These are phyloP conservation scores for Acipenser ruthenus DNA, from an alignment of 2,797 vertebrate species.

Conservation along the genomic window DNA sequence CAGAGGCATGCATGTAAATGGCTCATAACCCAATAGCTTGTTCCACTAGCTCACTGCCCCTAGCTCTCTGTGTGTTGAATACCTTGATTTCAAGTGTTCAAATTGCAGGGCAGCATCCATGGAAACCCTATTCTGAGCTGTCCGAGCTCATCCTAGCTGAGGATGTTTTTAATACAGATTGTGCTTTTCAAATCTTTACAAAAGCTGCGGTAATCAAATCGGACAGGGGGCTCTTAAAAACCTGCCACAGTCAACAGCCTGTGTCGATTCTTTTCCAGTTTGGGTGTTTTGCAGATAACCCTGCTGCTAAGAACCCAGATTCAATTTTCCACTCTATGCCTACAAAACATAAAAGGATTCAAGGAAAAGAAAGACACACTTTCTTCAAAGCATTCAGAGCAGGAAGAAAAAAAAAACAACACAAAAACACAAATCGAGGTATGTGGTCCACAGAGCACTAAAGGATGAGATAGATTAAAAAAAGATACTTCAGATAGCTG, in stretches of 20 bases:
- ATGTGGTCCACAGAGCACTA: slow-evolving; percentile 22
- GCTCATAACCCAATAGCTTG: slow-evolving; percentile 47
- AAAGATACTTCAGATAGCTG: slow-evolving; percentile 30
- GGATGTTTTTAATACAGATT: slow-evolving; percentile 64
- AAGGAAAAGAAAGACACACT: slow-evolving; percentile 18
- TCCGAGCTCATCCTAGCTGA: slow-evolving; percentile 48
- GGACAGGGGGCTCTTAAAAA: slow-evolving; percentile 31
- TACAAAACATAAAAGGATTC: slow-evolving; percentile 35
- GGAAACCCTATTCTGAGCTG: slow-evolving; percentile 67
- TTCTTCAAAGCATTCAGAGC: slow-evolving; percentile 22
- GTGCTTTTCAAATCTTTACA: slow-evolving; percentile 56
- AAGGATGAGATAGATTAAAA: slow-evolving; percentile 32
- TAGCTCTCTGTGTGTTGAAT: slow-evolving; percentile 32
- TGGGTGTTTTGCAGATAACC: slow-evolving; percentile 37
- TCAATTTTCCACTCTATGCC: slow-evolving; percentile 34
- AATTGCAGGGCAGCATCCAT: slow-evolving; percentile 63
- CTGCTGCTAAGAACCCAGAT: slow-evolving; percentile 37
- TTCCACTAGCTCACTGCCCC: slow-evolving; percentile 36
- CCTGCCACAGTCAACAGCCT: slow-evolving; percentile 32
- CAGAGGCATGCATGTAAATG: slow-evolving; percentile 44
- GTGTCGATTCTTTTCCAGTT: slow-evolving; percentile 41
- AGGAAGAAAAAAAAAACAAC: slow-evolving; percentile 19
- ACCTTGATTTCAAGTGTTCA: slow-evolving; percentile 42
- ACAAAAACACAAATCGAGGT: neutral
- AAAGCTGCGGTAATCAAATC: slow-evolving; percentile 60